These are phyloP conservation scores for Dolichopus griseipennis DNA, from an alignment of 2,888 invertebrate genomes.

Conservation along the genomic window DNA sequence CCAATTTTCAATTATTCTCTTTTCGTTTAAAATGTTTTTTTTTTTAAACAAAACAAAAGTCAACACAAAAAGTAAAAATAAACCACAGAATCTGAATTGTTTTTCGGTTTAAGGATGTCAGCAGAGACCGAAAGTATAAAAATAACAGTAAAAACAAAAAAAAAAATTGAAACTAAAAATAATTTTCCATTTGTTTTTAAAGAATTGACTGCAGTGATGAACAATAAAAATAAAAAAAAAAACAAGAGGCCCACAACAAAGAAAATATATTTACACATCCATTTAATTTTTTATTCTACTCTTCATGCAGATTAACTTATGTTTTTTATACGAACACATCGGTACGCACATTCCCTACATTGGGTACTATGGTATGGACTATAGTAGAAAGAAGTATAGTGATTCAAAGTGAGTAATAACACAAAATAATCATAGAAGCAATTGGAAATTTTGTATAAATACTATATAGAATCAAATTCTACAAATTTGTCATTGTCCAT, in stretches of 20 bases:
- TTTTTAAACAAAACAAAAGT: no score
- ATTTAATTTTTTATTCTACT: neutral
- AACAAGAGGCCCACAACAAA: constrained; percentile 17
- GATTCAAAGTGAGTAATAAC: no score
- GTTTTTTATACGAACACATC: no score
- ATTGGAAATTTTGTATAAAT: no score
- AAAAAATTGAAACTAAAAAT: neutral
- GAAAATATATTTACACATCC: constrained; percentile 18
- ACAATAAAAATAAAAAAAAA: neutral
- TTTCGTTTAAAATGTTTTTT: no score
- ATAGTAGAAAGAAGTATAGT: no score
- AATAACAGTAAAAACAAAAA: neutral
- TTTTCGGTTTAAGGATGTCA: neutral
- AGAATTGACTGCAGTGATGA: neutral
- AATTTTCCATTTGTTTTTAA: neutral
- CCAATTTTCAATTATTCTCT: no score
- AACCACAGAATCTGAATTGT: neutral
- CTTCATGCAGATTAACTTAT: no score
- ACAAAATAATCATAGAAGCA: no score
- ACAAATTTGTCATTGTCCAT: constrained; percentile 24
- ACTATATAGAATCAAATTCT: constrained; percentile 13
- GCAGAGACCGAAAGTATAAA: neutral
- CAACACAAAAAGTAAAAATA: no score
- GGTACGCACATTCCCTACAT: no score
- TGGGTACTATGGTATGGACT: no score